A percentile compares a stretch with the other conserved stretches of the same genome.
phyloP scores from a whole-genome alignment of 1,140 invertebrate species.

The Linepithema humile region DNA sequence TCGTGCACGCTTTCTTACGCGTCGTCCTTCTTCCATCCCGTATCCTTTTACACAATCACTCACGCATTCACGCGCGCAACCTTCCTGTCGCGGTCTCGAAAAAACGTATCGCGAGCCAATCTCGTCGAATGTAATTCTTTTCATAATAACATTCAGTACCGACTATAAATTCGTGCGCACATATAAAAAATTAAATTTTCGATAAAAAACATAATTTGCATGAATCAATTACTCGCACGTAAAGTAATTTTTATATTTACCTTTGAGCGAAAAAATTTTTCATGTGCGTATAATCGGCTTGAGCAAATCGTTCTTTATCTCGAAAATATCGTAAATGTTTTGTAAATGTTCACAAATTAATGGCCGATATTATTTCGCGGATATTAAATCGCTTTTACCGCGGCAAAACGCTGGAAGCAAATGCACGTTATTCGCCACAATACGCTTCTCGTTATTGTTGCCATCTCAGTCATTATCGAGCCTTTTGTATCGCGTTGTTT shows the following conservation, averaged over 20 bases:
- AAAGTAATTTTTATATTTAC: slow-evolving; percentile 2
- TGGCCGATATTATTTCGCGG: background rate
- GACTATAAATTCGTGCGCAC: background rate
- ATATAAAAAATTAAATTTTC: background rate
- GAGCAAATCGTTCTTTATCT: background rate
- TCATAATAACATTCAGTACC: background rate
- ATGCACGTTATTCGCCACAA: background rate
- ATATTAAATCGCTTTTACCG: background rate
- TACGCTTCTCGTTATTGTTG: background rate
- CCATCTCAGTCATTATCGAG: slow-evolving; percentile 22
- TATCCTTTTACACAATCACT: slow-evolving; percentile 74
- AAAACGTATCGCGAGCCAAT: background rate
- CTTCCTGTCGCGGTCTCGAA: slow-evolving; percentile 63
- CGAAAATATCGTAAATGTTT: background rate
- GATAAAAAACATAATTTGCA: background rate
- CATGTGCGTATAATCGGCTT: background rate
- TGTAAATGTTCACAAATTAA: background rate
- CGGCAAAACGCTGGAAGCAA: background rate
- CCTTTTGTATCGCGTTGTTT: slow-evolving; percentile 21
- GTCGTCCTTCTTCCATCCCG: slow-evolving; percentile 64
- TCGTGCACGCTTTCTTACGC: slow-evolving; percentile 47
- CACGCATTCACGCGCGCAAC: slow-evolving; percentile 77
- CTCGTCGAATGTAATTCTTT: background rate
- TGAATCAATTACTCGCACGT: background rate
- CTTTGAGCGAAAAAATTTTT: background rate